Base-by-base conservation (phyloP, 2,113 vertebrate species). In the Oxyura jamaicensis region DNA sequence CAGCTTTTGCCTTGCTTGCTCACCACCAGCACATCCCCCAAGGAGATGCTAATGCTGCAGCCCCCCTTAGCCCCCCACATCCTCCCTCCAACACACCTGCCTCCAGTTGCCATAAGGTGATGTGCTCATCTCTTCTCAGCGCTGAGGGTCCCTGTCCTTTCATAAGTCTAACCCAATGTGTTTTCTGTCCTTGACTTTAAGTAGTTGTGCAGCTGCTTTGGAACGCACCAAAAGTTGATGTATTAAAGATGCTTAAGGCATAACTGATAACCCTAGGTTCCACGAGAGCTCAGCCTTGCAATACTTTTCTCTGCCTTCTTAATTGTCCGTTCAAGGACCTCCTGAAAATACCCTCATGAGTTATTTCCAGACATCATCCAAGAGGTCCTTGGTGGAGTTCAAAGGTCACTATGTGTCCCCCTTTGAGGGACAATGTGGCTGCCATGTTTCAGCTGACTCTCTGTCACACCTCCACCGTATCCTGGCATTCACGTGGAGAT, bases 101-200 rank as follows among this genome's bases (percentile, higher is more conserved):
- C 52, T 88, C 68, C 53, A 42, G 46, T 1, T 44, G 10, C 44
- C 7, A 6, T 55, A 69, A 69, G 31, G 50, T 2, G 1, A 63
- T 16, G 19, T 52, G 65, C 28, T 88, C 65, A 88, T 92, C 80
- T 80, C 13, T 81, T 93, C 39, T 68, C 65, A 55, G 35, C 10
- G 8, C 50, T 73, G 41, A 83, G 44, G 11, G 7, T 75, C 52
- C 78, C 29, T 68, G 41, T 71, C n/a, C 48, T 52, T 66, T 86
- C 71, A 71, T 80, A 93, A 94, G 83, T 95, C 72, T 86, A 77
- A 71, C 17, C n/a, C 59, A 41, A 6, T 59, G 28, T 8, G 21
- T 67, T 2, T 53, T 77, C 52, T 81, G 42, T 75, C 76, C 68
- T 77, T 90, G 72, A 29, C 46, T 88, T 14, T 46, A 77, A 83